phyloP scores from a whole-genome alignment of 2,888 invertebrate species.

The Limnephilus rhombicus region DNA sequence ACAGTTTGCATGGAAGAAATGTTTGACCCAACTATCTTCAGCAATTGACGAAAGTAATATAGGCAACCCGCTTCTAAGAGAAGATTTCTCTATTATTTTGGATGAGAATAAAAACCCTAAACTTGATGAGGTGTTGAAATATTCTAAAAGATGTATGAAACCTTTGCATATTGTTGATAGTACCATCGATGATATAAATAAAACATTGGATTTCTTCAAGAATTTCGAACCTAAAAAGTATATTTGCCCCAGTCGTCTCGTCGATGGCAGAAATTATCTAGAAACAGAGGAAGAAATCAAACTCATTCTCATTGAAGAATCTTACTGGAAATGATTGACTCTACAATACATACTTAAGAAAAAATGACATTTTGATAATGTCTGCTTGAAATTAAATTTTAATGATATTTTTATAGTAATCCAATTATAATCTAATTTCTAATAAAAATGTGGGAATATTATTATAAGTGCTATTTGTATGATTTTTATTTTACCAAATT shows the following conservation, averaged over 20 bases:
- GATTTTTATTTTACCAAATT: too few species aligned
- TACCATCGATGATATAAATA: conserved; percentile 14
- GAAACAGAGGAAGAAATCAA: conserved; percentile 53
- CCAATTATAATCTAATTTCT: too few species aligned
- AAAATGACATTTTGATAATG: not conserved
- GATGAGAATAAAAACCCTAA: conserved; percentile 49
- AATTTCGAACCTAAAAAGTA: conserved; percentile 55
- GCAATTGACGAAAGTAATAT: conserved; percentile 39
- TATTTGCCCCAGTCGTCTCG: conserved; percentile 35
- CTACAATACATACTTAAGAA: not conserved
- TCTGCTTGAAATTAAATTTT: not conserved
- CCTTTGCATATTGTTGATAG: conserved; percentile 46
- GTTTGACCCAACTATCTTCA: not conserved
- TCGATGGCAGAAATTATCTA: conserved; percentile 51
- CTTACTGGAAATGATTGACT: conserved; percentile 47
- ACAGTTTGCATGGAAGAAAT: conserved; percentile 48
- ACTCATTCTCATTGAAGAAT: conserved; percentile 49
- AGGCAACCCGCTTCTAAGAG: not conserved
- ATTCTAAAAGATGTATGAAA: conserved; percentile 49
- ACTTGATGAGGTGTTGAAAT: conserved; percentile 49
- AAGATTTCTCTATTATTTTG: conserved; percentile 2
- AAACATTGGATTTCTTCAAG: conserved; percentile 47
- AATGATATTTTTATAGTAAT: too few species aligned
- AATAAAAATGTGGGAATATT: too few species aligned
- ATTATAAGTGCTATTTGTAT: too few species aligned